These are phyloP conservation scores for Callipepla squamata DNA, from an alignment of 2,113 vertebrate genomes.

Conservation along the genomic window DNA sequence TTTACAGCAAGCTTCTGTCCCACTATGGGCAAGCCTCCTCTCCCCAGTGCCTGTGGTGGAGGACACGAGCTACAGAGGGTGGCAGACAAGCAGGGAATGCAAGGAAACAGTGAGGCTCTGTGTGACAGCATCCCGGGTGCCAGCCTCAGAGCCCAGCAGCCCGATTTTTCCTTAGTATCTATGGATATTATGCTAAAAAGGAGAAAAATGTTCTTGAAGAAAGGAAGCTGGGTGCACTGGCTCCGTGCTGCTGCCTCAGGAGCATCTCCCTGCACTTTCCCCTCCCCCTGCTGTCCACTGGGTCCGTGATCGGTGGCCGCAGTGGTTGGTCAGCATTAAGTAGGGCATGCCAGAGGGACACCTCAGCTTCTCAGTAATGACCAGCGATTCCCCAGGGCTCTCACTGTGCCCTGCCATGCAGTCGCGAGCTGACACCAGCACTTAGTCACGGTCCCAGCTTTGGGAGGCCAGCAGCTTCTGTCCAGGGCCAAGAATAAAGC, in stretches of 20 bases:
- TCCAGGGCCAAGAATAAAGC: neutral
- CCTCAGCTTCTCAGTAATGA: conserved; percentile 7
- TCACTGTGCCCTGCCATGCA: neutral
- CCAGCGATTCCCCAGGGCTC: neutral
- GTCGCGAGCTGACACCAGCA: conserved; percentile 24
- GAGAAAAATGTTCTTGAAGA: neutral
- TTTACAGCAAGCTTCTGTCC: neutral
- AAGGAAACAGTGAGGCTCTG: neutral
- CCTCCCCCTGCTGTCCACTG: neutral
- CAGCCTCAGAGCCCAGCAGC: neutral
- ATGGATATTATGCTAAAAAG: neutral
- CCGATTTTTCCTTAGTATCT: neutral
- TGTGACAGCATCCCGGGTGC: neutral
- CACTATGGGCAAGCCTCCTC: neutral
- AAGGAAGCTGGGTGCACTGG: neutral
- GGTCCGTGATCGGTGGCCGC: neutral
- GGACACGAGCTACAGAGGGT: neutral
- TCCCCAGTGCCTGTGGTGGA: accelerated
- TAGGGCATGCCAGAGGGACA: neutral
- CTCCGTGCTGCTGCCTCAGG: neutral
- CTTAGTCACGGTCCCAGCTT: conserved; percentile 38
- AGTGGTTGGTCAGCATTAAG: accelerated
- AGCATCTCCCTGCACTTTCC: neutral
- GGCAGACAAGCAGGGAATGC: neutral
- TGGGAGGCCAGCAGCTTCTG: neutral